Evolutionary conservation across 1,140 invertebrate genomes (phyloP).

Genomic region (Contarinia nasturtii): DNA sequence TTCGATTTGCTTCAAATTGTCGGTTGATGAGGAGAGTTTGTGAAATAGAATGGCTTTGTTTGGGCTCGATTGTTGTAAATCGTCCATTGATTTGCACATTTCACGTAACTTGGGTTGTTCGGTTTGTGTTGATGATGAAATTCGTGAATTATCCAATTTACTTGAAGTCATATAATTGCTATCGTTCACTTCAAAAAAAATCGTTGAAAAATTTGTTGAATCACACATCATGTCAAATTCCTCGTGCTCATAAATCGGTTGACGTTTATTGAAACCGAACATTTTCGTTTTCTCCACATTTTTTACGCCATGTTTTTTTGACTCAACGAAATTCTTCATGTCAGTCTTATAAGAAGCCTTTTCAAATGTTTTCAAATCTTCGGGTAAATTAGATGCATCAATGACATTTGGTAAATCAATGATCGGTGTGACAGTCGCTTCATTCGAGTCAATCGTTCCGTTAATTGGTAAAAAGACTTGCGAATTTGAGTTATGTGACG

Average conservation of each 20-base stretch:
- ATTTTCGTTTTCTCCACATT: conserved; percentile 2
- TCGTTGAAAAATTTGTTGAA: not conserved
- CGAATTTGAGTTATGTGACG: not conserved
- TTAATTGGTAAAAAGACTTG: too few species aligned
- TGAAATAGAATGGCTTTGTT: too few species aligned
- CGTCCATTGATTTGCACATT: too few species aligned
- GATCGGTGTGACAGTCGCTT: not conserved
- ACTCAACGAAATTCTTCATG: conserved; percentile 1
- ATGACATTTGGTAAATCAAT: not conserved
- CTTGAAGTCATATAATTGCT: not conserved
- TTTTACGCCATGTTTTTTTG: not conserved
- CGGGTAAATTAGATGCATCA: not conserved
- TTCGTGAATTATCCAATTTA: conserved; percentile 1
- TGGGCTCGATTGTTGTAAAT: too few species aligned
- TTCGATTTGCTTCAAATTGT: too few species aligned
- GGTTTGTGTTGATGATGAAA: too few species aligned
- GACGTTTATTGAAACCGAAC: conserved; percentile 1
- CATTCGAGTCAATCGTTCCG: not conserved
- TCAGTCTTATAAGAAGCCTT: conserved; percentile 2
- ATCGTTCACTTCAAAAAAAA: conserved; percentile 2
- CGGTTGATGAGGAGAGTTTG: too few species aligned
- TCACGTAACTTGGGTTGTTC: too few species aligned
- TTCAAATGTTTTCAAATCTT: conserved; percentile 2
- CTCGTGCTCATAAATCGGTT: not conserved
- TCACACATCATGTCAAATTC: conserved; percentile 1